A percentile compares a stretch with the other conserved stretches of the same genome.
Evolutionary conservation across 2,888 invertebrate species (phyloP).

Genomic region (Lycaena phlaeas): DNA sequence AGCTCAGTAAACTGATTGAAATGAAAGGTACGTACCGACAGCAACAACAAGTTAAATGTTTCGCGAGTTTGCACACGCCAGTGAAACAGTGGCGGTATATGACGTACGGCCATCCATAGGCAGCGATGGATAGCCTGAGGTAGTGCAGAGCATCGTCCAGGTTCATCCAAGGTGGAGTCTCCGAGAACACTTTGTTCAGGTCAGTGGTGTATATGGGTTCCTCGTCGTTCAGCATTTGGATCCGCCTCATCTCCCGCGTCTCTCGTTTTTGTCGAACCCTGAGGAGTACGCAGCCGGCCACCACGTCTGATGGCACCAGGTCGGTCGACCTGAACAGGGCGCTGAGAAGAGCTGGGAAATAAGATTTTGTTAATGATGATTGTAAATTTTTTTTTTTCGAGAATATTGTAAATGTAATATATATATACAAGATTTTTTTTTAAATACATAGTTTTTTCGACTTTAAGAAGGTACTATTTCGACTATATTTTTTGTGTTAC

Average conservation of each 20-base stretch:
- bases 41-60: conserved; percentile 82
- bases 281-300: conserved; percentile 89
- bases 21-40: conserved; percentile 71
- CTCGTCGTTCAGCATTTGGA: conserved; percentile 76
- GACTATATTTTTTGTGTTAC: too few species aligned
- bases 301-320: conserved; percentile 89
- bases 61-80: conserved; percentile 81
- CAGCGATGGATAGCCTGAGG: conserved; percentile 84
- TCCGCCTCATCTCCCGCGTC: conserved; percentile 78
- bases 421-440: too few species aligned
- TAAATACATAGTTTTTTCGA: too few species aligned
- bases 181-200: conserved; percentile 74
- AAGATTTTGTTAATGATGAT: too few species aligned
- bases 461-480: too few species aligned
- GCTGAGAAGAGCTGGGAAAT: conserved; percentile 77
- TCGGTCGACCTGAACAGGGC: conserved; percentile 88
- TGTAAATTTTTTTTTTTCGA: too few species aligned
- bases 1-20: too few species aligned
- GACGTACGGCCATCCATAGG: conserved; percentile 92
- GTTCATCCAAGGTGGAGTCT: conserved; percentile 86
- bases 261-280: conserved; percentile 83
- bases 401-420: too few species aligned
- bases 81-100: conserved; percentile 83
- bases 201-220: conserved; percentile 79
- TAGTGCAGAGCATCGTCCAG: conserved; percentile 83